Conservation (phyloP, 2,113 vertebrate genomes). For the Sialia sialis region DNA sequence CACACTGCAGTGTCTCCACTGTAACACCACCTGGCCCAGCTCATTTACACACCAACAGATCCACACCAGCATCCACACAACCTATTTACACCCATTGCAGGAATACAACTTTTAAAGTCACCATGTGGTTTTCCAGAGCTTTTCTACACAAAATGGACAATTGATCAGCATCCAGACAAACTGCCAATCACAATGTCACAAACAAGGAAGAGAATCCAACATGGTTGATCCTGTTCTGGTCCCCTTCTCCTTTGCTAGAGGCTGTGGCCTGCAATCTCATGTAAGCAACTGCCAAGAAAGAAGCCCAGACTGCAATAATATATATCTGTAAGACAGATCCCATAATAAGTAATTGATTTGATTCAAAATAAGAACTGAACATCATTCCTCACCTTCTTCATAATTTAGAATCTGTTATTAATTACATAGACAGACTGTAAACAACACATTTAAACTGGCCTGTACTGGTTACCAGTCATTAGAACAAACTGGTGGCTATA, state of each 20-base stretch:
- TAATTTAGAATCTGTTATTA: background rate
- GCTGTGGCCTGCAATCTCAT: background rate
- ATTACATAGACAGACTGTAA: background rate
- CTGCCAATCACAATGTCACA: background rate
- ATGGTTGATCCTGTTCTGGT: background rate
- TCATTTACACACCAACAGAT: background rate
- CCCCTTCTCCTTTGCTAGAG: background rate
- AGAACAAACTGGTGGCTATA: background rate
- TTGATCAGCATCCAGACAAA: background rate
- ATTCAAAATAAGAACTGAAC: background rate
- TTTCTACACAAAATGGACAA: background rate
- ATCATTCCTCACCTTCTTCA: background rate
- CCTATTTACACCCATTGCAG: accelerated
- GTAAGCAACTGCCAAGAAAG: background rate
- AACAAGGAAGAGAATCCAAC: background rate
- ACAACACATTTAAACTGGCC: background rate
- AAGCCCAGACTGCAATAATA: background rate
- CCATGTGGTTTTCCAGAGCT: background rate
- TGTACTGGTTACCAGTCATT: background rate
- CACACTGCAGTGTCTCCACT: background rate
- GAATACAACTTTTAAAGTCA: background rate
- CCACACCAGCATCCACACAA: background rate
- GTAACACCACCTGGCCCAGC: background rate
- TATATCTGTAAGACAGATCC: background rate
- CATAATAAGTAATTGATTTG: background rate